A percentile compares a stretch with the other conserved stretches of the same genome.
phyloP scores from a whole-genome alignment of 2,113 vertebrate genomes.

The Sphaerodactylus townsendi region DNA sequence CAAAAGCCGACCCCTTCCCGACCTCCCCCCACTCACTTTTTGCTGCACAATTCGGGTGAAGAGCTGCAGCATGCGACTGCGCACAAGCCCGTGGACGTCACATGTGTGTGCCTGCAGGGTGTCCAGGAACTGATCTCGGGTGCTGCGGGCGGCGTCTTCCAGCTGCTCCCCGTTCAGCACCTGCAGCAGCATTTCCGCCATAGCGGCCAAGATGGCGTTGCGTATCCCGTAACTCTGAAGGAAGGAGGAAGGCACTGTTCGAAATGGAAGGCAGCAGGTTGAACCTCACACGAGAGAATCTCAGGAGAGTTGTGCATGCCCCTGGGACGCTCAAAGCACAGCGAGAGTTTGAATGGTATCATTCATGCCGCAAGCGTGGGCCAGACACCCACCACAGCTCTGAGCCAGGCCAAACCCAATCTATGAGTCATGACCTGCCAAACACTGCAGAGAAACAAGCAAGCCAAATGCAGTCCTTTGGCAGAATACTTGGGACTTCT shows the following conservation, averaged over 20 bases:
- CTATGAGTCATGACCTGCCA: not conserved
- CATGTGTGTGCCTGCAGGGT: conserved; percentile 88
- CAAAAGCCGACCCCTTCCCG: rapidly evolving
- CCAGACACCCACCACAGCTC: not conserved
- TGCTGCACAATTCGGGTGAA: conserved; percentile 86
- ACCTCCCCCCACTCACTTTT: conserved; percentile 74
- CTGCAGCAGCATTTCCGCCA: conserved; percentile 86
- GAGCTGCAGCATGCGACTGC: conserved; percentile 88
- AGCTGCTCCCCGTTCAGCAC: conserved; percentile 87
- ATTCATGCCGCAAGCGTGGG: not conserved
- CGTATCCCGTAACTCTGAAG: conserved; percentile 86
- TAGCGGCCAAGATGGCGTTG: conserved; percentile 85
- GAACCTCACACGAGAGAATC: too few relatives aligned
- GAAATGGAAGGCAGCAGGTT: not conserved
- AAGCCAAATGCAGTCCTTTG: not conserved
- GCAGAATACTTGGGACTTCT: not conserved
- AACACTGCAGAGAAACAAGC: conserved; percentile 3
- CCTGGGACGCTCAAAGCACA: not conserved
- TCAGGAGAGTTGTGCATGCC: not conserved
- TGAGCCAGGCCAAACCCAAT: not conserved
- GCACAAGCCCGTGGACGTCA: conserved; percentile 85
- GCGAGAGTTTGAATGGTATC: not conserved
- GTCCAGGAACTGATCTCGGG: conserved; percentile 88
- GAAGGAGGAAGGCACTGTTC: not conserved
- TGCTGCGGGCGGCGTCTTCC: conserved; percentile 80